These are phyloP conservation scores for Discoglossus pictus DNA, from an alignment of 2,797 vertebrate genomes.

Conservation along the genomic window DNA sequence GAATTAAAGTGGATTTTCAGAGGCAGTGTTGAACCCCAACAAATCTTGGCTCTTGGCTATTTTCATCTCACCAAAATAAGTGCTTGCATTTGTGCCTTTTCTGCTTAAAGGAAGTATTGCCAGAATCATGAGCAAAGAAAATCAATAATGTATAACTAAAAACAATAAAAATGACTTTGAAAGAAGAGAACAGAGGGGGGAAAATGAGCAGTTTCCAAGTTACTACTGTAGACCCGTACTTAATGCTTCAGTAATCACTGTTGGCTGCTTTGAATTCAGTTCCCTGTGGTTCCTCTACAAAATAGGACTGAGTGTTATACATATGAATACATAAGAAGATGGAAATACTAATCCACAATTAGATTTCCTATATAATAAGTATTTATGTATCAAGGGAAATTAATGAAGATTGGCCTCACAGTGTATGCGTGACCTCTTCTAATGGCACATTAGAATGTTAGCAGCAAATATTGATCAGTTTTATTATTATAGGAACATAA, in stretches of 20 bases:
- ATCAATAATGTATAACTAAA: too few species aligned
- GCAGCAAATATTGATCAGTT: background rate
- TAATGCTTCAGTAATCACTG: too few species aligned
- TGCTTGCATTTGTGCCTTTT: too few species aligned
- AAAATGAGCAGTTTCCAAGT: too few species aligned
- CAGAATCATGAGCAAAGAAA: too few species aligned
- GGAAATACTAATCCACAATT: background rate
- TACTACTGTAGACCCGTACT: too few species aligned
- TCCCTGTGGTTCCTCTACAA: background rate
- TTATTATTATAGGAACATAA: background rate
- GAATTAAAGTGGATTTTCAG: background rate
- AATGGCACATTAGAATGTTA: slow-evolving; percentile 3
- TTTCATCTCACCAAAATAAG: too few species aligned
- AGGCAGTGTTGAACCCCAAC: too few species aligned
- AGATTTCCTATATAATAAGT: background rate
- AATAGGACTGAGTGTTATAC: slow-evolving; percentile 24
- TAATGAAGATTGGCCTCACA: slow-evolving; percentile 6
- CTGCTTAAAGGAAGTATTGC: too few species aligned
- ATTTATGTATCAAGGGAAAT: slow-evolving; percentile 16
- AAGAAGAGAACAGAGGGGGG: too few species aligned
- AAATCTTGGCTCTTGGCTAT: too few species aligned
- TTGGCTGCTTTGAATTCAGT: background rate
- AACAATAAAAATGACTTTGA: too few species aligned
- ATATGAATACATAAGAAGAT: slow-evolving; percentile 1
- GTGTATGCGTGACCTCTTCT: slow-evolving; percentile 4